Conservation (phyloP, 1,140 invertebrate species). For the Reticulitermes speratus region DNA sequence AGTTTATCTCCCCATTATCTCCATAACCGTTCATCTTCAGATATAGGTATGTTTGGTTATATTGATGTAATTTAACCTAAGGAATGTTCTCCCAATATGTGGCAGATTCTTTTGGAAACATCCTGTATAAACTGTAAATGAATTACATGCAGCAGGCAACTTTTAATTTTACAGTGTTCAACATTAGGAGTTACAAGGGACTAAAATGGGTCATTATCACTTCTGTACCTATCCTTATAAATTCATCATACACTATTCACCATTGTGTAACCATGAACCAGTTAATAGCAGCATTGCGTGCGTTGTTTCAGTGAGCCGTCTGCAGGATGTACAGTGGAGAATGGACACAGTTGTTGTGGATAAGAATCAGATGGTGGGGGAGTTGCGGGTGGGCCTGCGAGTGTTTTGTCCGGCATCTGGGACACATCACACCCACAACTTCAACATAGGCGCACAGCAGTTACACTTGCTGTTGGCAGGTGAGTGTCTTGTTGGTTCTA, state of each 20-base stretch:
- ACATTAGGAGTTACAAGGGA: not conserved
- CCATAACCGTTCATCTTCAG: too few relatives aligned
- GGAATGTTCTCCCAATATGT: too few relatives aligned
- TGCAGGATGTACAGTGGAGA: conserved; percentile 25
- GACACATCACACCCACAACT: not conserved
- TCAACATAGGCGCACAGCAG: not conserved
- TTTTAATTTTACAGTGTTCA: not conserved
- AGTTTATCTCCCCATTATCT: too few relatives aligned
- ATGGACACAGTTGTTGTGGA: not conserved
- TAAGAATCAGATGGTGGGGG: not conserved
- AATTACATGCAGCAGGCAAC: not conserved
- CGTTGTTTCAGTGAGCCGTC: conserved; percentile 26
- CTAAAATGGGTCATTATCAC: not conserved
- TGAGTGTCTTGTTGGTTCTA: not conserved
- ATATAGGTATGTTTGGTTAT: too few relatives aligned
- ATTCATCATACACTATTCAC: not conserved
- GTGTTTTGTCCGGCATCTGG: not conserved
- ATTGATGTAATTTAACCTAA: too few relatives aligned
- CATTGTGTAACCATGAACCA: not conserved
- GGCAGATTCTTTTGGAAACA: too few relatives aligned
- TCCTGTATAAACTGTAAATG: not conserved
- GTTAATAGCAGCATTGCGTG: not conserved
- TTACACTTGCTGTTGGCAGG: not conserved
- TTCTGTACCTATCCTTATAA: not conserved
- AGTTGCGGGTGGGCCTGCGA: not conserved